phyloP scores from a whole-genome alignment of 2,113 vertebrate species.

The rat (Rattus norvegicus) region DNA sequence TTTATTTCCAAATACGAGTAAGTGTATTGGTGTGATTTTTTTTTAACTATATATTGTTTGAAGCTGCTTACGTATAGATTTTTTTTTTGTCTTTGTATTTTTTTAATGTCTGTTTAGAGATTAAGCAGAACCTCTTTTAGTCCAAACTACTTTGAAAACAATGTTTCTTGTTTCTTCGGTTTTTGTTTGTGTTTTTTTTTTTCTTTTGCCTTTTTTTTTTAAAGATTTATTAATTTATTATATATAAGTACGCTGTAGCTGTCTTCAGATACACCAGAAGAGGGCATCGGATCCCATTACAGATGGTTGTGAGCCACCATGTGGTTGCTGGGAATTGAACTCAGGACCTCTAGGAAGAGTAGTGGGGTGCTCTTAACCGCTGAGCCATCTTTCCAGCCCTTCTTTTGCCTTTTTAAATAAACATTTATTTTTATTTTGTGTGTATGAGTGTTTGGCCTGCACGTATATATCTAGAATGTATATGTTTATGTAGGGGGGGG shows the following conservation, averaged over 20 bases:
- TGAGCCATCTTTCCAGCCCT: too few species aligned
- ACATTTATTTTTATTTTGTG: neutral
- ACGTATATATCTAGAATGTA: neutral
- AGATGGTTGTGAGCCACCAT: too few species aligned
- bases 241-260: too few species aligned
- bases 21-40: slow-evolving; percentile 17
- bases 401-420: neutral
- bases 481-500: neutral
- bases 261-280: too few species aligned
- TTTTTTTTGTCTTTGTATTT: slow-evolving; percentile 55
- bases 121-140: slow-evolving; percentile 1
- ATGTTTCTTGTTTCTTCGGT: too few species aligned
- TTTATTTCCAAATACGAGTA: slow-evolving; percentile 59
- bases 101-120: neutral
- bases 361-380: too few species aligned
- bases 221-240: too few species aligned
- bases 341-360: too few species aligned
- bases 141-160: slow-evolving; percentile 11
- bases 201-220: too few species aligned
- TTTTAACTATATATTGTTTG: neutral
- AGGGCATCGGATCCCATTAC: too few species aligned
- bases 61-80: neutral
- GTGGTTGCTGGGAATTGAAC: too few species aligned
- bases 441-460: neutral
- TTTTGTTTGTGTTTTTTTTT: neutral